Percentiles rank a stretch among this genome's conserved stretches.
Evolutionary conservation across 2,888 invertebrate genomes (phyloP).

Genomic region (Caenorhabditis auriculariae): DNA sequence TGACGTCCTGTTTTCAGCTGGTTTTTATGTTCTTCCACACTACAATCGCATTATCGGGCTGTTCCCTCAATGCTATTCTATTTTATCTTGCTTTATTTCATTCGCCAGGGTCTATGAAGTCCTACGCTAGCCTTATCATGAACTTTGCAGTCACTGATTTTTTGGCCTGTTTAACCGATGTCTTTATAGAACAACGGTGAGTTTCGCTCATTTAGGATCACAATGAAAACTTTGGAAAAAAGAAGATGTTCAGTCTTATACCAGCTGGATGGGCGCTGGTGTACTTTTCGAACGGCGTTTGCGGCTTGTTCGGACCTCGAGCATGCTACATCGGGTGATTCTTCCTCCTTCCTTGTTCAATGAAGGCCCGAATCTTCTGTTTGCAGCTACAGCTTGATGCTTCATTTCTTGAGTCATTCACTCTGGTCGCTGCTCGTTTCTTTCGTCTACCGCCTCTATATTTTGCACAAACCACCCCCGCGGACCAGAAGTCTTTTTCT

Average conservation of each 20-base stretch:
- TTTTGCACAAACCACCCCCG: neutral
- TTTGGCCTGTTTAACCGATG: neutral
- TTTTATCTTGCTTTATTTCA: slow-evolving; percentile 21
- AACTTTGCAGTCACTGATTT: slow-evolving; percentile 2
- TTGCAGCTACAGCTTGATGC: neutral
- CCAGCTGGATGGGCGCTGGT: neutral
- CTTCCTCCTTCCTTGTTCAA: too few relatives aligned
- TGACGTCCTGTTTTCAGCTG: too few relatives aligned
- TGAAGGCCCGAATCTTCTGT: too few relatives aligned
- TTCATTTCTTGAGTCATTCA: neutral
- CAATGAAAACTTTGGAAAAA: neutral
- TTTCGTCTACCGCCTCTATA: neutral
- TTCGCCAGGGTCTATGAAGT: slow-evolving; percentile 12
- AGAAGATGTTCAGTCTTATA: neutral
- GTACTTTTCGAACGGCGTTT: neutral
- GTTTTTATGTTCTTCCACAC: slow-evolving; percentile 18
- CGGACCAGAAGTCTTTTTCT: neutral
- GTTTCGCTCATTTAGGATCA: neutral
- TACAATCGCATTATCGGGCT: slow-evolving; percentile 9
- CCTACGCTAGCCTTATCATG: neutral
- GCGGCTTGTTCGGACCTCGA: neutral
- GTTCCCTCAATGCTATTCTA: slow-evolving; percentile 12
- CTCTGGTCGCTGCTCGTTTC: neutral
- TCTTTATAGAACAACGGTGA: slow-evolving; percentile 1
- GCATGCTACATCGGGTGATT: neutral